Evolutionary conservation across 2,113 vertebrate genomes (phyloP), one percentile per base, ranked within the genome.

Genomic region (Puffinus mauretanicus): DNA sequence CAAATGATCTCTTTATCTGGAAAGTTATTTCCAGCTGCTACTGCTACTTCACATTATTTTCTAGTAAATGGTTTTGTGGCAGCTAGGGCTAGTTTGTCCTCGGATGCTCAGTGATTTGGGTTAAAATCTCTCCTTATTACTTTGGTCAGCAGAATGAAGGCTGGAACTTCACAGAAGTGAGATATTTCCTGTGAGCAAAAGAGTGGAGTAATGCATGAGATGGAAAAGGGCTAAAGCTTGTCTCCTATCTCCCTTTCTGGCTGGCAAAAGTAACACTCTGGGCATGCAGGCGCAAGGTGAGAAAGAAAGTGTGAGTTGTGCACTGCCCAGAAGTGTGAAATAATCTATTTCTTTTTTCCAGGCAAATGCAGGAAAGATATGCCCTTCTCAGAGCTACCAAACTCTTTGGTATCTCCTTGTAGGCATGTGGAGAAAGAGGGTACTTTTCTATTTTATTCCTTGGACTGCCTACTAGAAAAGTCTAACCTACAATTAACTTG

Each of bases 21-120:
- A 85, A 82, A 82, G 51, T 88, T 95, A 80, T 86, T 95, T 80
- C 76, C 75, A 88, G 14, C 40, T 84, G n/a, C 52, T 93, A 49
- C 61, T 52, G n/a, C 52, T 93, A 49, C 61, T 52, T 93, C 21
- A 9, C n/a, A 76, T 71, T 49, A 60, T 82, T 91, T 89, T 78
- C 52, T 84, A 67, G 44, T 46, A 84, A 77, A 83, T 1, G 0
- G 4, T 44, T 91, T 87, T 89, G 22, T 71, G 46, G 29, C 64
- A 84, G 10, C 34, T 30, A 72, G 25, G 25, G 38, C 24, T 77
- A 52, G 40, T 82, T 93, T 90, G 36, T 90, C 71, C 66, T 82
- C 83, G 71, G 24, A 88, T 72, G n/a, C 8, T 76, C 18, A 72
- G 49, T 58, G 49, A 62, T 73, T 85, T 15, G 11, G n/a, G 25